A percentile compares a stretch with the other conserved stretches of the same genome.
These are phyloP conservation scores for Cantharis lateralis DNA, from an alignment of 2,888 invertebrate genomes.

Conservation along the genomic window DNA sequence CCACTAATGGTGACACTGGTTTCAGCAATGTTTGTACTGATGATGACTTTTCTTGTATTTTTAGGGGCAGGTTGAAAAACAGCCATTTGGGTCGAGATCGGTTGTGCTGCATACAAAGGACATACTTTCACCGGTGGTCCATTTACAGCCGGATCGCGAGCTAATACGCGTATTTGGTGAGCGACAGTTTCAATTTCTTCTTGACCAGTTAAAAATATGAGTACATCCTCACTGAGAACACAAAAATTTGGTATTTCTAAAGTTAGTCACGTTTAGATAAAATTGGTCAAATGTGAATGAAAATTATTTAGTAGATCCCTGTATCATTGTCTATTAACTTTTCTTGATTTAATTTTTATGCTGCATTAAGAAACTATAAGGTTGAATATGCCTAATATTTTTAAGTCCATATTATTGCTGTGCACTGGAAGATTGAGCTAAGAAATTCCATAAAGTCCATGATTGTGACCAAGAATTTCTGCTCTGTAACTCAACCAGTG, in stretches of 20 bases:
- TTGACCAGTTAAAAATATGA: slow-evolving; percentile 94
- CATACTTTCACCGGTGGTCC: slow-evolving; percentile 75
- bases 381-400: not conserved
- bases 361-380: too few species aligned
- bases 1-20: slow-evolving; percentile 95
- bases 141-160: slow-evolving; percentile 66
- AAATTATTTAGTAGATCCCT: not conserved
- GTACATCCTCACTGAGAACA: slow-evolving; percentile 78
- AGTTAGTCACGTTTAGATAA: too few species aligned
- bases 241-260: not conserved
- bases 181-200: slow-evolving; percentile 93
- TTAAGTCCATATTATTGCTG: not conserved
- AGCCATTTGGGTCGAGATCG: slow-evolving; percentile 83
- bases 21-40: slow-evolving; percentile 98
- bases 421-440: too few species aligned
- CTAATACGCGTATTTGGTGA: slow-evolving; percentile 72
- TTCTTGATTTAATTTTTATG: not conserved
- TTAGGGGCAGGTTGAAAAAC: slow-evolving; percentile 78
- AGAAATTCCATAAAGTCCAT: too few species aligned
- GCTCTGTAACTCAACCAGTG: not conserved
- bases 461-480: too few species aligned
- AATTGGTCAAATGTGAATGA: too few species aligned
- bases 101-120: slow-evolving; percentile 90
- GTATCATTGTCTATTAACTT: not conserved
- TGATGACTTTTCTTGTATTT: slow-evolving; percentile 84